Conservation (phyloP, 2,888 invertebrate genomes). For the Eupithecia inturbata region DNA sequence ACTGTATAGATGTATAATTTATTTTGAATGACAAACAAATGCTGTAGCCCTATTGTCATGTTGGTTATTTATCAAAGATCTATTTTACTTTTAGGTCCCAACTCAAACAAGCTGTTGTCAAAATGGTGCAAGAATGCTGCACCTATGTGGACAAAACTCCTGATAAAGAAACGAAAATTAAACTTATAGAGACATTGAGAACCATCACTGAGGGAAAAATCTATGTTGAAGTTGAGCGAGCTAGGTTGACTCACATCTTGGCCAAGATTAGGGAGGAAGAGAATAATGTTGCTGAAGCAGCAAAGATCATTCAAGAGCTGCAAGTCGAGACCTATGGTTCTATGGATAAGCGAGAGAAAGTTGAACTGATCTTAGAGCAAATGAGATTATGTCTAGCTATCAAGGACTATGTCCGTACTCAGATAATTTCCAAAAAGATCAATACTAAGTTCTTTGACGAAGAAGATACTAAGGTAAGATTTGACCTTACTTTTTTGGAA, state of each 20-base stretch:
- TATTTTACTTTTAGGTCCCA: conserved; percentile 86
- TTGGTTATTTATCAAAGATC: background rate
- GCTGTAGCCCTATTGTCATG: no score
- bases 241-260: conserved; percentile 95
- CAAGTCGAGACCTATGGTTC: conserved; percentile 98
- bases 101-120: conserved; percentile 97
- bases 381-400: conserved; percentile 98
- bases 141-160: conserved; percentile 96
- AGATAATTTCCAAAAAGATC: conserved; percentile 99
- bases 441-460: conserved; percentile 98
- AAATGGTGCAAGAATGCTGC: conserved; percentile 98
- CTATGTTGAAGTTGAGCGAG: conserved; percentile 99
- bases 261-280: conserved; percentile 93
- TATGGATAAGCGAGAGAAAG: conserved; percentile 99
- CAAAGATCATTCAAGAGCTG: conserved; percentile 96
- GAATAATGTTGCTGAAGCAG: conserved; percentile 94
- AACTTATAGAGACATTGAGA: conserved; percentile 97
- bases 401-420: conserved; percentile 98
- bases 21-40: no score
- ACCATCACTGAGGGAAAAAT: conserved; percentile 99
- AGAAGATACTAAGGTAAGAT: conserved; percentile 85
- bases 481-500: background rate
- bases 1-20: no score
- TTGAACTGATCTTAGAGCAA: conserved; percentile 98
- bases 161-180: conserved; percentile 94